Base-by-base conservation (phyloP, 2,113 vertebrate genomes). In the Atherinomorus stipes region DNA sequence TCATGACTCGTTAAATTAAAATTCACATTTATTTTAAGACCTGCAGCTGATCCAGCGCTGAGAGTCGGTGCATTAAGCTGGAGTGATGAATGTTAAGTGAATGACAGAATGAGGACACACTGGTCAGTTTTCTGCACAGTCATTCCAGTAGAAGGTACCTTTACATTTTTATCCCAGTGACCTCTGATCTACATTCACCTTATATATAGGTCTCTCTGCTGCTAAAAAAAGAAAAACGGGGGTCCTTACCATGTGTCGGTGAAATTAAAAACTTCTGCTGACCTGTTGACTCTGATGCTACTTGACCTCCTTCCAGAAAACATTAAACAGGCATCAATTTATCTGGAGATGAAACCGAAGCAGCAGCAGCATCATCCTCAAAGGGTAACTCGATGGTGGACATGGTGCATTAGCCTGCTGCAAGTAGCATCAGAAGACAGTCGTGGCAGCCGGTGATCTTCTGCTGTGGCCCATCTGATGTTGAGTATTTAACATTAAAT, bases 231-330 rank as follows among this genome's bases (percentile, higher is more conserved):
- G 61, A 0, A 1, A 11, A 9, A 8, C 9, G 28, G 28, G 28
- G 6, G 3, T 6, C 6, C 6, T 37, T 2, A 22, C 2, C 4
- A 3, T 65, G 26, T 62, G 42, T 67, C 21, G n/a, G 47, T 2
- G 31, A 28, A 52, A 6, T 63, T 34, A 59, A 42, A 47, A 59
- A 58, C 12, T 47, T 40, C 42, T 25, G 40, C 65, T 78, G 69
- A 80, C 78, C 61, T 84, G 79, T 69, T 59, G 28, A 45, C 44
- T 57, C 52, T 47, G 78, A 58, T 11, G 44, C 18, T 19, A 47
- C 61, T 25, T 13, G 45, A 68, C 28, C 28, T 45, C 16, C 50
- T 23, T 11, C 31, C 52, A 42, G 23, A 9, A 16, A 47, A 59
- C 12, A 10, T 21, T 1, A 56, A n/a, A 25, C 16, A 53, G 9